phyloP scores from a whole-genome alignment of 2,888 invertebrate genomes.

The Cephus nigrinus region DNA sequence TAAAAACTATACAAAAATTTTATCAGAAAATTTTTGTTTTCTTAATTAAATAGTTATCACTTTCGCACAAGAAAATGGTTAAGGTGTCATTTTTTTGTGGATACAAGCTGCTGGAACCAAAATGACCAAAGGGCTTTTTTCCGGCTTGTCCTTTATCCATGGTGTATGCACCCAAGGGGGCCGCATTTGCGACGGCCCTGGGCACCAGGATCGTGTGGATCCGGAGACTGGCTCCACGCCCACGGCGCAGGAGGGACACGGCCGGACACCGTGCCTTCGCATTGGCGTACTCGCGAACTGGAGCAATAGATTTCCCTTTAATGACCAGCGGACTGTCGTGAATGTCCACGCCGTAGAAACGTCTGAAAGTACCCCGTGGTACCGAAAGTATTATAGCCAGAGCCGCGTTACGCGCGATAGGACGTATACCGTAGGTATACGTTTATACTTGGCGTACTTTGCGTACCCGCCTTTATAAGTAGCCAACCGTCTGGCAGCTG shows the following conservation, averaged over 20 bases:
- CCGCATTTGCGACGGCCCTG: neutral
- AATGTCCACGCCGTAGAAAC: slow-evolving; percentile 10
- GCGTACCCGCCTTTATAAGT: neutral
- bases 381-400: slow-evolving; percentile 7
- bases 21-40: neutral
- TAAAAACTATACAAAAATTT: neutral
- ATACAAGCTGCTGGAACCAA: neutral
- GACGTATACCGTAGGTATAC: neutral
- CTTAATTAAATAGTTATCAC: neutral
- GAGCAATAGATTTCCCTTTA: slow-evolving; percentile 26
- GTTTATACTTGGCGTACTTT: neutral
- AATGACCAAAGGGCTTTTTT: neutral
- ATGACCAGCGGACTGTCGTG: slow-evolving; percentile 12
- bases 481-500: neutral
- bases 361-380: slow-evolving; percentile 10
- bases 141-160: neutral
- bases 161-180: neutral
- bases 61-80: neutral
- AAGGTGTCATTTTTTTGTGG: neutral
- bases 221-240: slow-evolving; percentile 16
- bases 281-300: slow-evolving; percentile 15
- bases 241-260: slow-evolving; percentile 13
- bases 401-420: neutral
- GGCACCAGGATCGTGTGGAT: slow-evolving; percentile 7
- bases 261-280: slow-evolving; percentile 7